A percentile compares a stretch with the other conserved stretches of the same genome.
phyloP scores from a whole-genome alignment of 2,113 vertebrate genomes.

The Oreotrochilus melanogaster region DNA sequence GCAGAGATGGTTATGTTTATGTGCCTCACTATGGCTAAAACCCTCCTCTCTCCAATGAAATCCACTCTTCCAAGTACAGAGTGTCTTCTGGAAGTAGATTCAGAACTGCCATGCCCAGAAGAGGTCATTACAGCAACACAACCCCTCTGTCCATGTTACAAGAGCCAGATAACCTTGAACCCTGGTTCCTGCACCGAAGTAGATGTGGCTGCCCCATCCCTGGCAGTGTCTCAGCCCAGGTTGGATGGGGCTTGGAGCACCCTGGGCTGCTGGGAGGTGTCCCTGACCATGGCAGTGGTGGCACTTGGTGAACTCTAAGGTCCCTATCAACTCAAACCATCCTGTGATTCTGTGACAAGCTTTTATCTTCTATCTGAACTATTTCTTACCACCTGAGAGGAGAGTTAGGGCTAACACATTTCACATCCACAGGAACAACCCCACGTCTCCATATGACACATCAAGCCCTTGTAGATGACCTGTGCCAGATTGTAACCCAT shows the following conservation, averaged over 20 bases:
- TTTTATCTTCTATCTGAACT: neutral
- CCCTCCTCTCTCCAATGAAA: neutral
- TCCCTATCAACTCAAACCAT: neutral
- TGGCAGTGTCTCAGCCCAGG: neutral
- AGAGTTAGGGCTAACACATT: neutral
- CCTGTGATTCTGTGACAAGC: rapidly evolving
- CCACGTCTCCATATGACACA: rapidly evolving
- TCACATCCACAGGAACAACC: rapidly evolving
- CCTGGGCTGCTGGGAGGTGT: neutral
- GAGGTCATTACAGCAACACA: neutral
- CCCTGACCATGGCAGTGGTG: neutral
- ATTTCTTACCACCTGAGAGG: neutral
- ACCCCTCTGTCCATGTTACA: rapidly evolving
- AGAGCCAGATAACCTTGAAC: neutral
- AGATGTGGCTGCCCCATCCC: neutral
- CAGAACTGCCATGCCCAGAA: neutral
- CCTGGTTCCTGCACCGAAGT: rapidly evolving
- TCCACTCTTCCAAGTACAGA: neutral
- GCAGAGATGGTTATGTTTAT: neutral
- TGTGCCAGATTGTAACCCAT: neutral
- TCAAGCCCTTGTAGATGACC: neutral
- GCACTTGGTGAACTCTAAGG: rapidly evolving
- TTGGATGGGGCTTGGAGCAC: neutral
- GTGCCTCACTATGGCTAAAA: neutral
- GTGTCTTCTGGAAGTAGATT: neutral